Conservation (phyloP, 1,140 invertebrate species). For the Cydia pomonella region DNA sequence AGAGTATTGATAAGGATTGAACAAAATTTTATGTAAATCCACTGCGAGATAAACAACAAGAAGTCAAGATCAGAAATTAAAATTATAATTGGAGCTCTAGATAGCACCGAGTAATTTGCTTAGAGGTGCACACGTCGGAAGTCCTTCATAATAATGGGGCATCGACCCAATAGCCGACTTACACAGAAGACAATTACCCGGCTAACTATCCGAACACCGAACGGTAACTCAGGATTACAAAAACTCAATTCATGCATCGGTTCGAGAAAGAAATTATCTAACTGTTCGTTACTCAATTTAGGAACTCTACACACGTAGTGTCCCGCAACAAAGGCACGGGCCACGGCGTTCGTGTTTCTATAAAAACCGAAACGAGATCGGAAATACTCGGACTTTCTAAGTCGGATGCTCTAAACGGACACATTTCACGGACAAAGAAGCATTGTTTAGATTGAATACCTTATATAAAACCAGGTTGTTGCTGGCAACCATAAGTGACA, state of each 20-base stretch:
- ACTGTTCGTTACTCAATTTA: constrained; percentile 59
- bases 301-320: constrained; percentile 46
- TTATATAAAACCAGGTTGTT: constrained; percentile 21
- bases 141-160: constrained; percentile 35
- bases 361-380: constrained; percentile 45
- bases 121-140: constrained; percentile 35
- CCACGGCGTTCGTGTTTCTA: constrained; percentile 42
- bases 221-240: constrained; percentile 51
- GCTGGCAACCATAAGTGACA: not conserved
- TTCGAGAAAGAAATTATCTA: constrained; percentile 55
- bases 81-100: too few relatives aligned
- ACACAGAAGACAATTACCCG: constrained; percentile 46
- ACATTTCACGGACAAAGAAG: constrained; percentile 25
- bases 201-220: constrained; percentile 39
- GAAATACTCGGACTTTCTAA: constrained; percentile 43
- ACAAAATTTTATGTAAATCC: too few relatives aligned
- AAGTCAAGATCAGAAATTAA: too few relatives aligned
- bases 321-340: constrained; percentile 46
- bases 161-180: constrained; percentile 48
- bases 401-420: constrained; percentile 27
- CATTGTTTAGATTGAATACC: constrained; percentile 27
- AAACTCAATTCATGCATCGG: constrained; percentile 50
- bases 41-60: too few relatives aligned
- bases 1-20: too few relatives aligned
- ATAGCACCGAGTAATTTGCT: constrained; percentile 10